Conservation (phyloP, 2,113 vertebrate genomes). For the Herpetotheres cachinnans region DNA sequence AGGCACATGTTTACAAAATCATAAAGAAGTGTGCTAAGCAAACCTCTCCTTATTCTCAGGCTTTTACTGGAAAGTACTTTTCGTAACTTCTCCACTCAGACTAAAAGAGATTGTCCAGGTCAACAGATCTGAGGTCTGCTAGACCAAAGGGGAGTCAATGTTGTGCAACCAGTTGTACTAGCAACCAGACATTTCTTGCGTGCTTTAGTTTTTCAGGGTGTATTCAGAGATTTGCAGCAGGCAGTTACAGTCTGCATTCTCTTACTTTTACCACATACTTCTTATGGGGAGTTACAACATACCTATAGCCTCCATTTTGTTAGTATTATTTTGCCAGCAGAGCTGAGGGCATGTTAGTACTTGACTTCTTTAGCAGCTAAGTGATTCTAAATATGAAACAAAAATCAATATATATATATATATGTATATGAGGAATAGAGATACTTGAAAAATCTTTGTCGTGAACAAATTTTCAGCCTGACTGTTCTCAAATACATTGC, state of each 20-base stretch:
- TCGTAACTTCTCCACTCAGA: background rate
- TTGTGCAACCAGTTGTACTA: constrained; percentile 52
- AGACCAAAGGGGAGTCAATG: constrained; percentile 36
- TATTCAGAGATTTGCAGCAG: constrained; percentile 39
- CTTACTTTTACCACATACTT: background rate
- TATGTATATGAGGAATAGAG: background rate
- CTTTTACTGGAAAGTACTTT: background rate
- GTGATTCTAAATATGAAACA: background rate
- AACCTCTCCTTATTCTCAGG: background rate
- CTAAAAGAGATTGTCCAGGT: constrained; percentile 9
- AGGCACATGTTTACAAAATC: background rate
- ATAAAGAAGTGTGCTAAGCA: background rate
- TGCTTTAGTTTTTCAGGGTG: constrained; percentile 48
- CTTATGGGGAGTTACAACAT: background rate
- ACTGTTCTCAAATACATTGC: background rate
- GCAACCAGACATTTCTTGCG: constrained; percentile 46
- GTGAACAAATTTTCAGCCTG: background rate
- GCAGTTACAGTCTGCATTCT: constrained; percentile 13
- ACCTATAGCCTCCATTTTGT: background rate
- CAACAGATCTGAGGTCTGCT: background rate
- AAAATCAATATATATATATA: background rate
- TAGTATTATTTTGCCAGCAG: background rate
- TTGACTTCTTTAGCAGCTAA: background rate
- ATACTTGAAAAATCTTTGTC: background rate
- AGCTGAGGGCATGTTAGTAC: background rate